Conservation (phyloP, 2,888 invertebrate genomes). For the Allacma fusca region DNA sequence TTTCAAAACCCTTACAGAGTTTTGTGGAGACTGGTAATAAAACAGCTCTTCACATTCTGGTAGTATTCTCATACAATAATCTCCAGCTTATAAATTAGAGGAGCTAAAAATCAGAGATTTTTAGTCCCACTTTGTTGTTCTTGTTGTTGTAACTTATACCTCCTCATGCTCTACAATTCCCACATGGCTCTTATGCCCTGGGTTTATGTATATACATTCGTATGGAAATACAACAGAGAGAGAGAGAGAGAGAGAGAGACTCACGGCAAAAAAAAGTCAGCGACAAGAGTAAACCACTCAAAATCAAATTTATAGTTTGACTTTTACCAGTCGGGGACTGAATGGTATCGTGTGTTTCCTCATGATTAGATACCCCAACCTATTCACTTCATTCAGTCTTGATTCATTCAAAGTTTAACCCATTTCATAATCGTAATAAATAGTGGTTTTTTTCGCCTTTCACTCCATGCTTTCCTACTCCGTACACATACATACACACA, state of each 20-base stretch:
- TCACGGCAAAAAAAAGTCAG: background rate
- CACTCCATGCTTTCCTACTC: background rate
- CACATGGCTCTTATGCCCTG: too few species aligned
- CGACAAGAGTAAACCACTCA: constrained; percentile 29
- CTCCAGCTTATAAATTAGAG: too few species aligned
- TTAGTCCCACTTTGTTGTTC: too few species aligned
- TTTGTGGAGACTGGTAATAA: background rate
- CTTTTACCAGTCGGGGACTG: constrained; percentile 36
- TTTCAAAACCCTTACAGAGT: background rate
- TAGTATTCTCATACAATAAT: background rate
- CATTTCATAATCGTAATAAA: constrained; percentile 36
- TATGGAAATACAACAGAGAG: too few species aligned
- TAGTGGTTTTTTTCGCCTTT: constrained; percentile 14
- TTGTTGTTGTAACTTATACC: too few species aligned
- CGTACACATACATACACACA: background rate
- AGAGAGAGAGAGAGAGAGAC: too few species aligned
- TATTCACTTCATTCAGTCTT: constrained; percentile 21
- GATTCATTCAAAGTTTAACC: constrained; percentile 31
- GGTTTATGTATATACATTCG: too few species aligned
- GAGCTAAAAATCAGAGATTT: background rate
- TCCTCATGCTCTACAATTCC: too few species aligned
- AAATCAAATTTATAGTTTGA: constrained; percentile 38
- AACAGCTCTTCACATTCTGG: background rate
- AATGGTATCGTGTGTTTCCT: constrained; percentile 27
- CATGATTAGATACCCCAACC: constrained; percentile 34